Conservation (phyloP, 2,797 vertebrate genomes). For the Sebastes glaucus region DNA sequence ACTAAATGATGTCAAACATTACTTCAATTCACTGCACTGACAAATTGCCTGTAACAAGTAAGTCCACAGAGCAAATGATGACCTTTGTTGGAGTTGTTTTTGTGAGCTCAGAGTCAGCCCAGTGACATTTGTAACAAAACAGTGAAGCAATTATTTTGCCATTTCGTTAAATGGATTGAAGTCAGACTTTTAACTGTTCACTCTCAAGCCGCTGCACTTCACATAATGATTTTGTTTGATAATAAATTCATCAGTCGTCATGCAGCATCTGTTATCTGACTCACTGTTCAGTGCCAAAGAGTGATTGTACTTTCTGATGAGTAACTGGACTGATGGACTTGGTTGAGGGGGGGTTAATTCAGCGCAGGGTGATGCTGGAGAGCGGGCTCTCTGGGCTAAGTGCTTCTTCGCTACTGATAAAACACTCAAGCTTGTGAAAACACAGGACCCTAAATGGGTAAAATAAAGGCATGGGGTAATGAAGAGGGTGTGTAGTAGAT, state of each 20-base stretch:
- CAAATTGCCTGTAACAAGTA: background rate
- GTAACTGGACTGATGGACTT: constrained; percentile 17
- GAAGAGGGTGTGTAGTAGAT: background rate
- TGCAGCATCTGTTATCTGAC: constrained; percentile 39
- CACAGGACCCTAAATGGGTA: background rate
- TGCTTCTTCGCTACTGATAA: constrained; percentile 33
- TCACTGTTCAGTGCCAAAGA: constrained; percentile 25
- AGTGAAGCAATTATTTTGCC: background rate
- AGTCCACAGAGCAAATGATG: background rate
- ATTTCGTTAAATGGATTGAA: background rate
- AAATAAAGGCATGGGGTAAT: background rate
- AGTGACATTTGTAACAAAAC: background rate
- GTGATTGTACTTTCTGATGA: constrained; percentile 33
- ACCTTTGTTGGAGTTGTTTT: background rate
- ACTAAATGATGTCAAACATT: background rate
- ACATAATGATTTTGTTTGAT: constrained; percentile 13
- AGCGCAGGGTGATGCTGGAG: constrained; percentile 52
- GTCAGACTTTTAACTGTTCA: constrained; percentile 14
- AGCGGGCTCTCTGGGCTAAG: constrained; percentile 18
- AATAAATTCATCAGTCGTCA: constrained; percentile 11
- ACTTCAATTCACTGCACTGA: background rate
- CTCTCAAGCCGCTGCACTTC: constrained; percentile 2
- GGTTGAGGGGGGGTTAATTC: constrained; percentile 32
- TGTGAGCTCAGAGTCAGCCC: background rate
- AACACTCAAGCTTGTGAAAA: constrained; percentile 23